Percentiles rank a stretch among this genome's conserved stretches.
Conservation (phyloP, 2,113 vertebrate species). For the Eretmodus cyanostictus region DNA sequence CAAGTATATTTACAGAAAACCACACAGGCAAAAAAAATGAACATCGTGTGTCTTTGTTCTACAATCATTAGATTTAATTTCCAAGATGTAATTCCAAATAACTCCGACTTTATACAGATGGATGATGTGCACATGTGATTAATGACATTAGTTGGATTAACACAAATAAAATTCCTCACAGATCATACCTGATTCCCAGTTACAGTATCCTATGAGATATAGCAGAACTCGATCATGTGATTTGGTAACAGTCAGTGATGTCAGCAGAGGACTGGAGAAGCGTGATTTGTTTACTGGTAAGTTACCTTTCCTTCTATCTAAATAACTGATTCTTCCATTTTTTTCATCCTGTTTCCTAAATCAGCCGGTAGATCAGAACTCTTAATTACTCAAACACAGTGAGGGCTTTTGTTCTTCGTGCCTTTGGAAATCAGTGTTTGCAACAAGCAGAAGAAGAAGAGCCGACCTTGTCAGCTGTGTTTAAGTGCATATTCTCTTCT, state of each 20-base stretch:
- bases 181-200: background rate
- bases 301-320: background rate
- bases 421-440: background rate
- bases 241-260: fast-evolving
- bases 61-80: background rate
- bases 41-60: background rate
- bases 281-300: fast-evolving
- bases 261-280: background rate
- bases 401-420: background rate
- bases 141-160: background rate
- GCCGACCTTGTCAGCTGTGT: background rate
- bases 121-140: background rate
- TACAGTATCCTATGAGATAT: background rate
- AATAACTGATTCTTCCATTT: background rate
- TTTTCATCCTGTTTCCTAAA: fast-evolving
- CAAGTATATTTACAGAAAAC: fast-evolving
- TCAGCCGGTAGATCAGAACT: background rate
- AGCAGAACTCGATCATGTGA: background rate
- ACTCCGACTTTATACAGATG: background rate
- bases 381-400: background rate
- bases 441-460: background rate
- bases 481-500: background rate
- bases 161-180: background rate
- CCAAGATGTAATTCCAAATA: background rate
- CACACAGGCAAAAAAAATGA: background rate